Conservation (phyloP, 1,140 invertebrate species). For the Drosophila serrata region DNA sequence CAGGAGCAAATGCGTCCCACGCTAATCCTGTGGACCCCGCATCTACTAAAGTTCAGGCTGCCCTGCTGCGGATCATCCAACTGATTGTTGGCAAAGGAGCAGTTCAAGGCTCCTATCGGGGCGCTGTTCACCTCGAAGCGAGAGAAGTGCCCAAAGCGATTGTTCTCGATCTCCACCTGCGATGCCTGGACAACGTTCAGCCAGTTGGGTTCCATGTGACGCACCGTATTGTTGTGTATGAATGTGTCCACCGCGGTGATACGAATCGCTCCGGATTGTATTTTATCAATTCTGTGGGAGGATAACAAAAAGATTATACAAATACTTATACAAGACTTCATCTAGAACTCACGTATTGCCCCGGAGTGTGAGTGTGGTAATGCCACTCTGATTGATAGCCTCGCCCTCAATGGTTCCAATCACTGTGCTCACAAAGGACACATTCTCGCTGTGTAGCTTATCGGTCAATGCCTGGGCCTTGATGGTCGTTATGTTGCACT, state of each 20-base stretch:
- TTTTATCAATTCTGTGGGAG: conserved; percentile 61
- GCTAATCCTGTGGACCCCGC: conserved; percentile 48
- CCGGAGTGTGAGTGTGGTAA: conserved; percentile 53
- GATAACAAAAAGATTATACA: not conserved
- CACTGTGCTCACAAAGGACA: conserved; percentile 63
- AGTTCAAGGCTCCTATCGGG: conserved; percentile 32
- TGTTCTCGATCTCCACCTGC: conserved; percentile 59
- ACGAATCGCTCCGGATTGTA: conserved; percentile 66
- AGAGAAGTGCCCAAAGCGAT: conserved; percentile 67
- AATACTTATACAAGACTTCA: not conserved
- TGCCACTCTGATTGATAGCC: conserved; percentile 80
- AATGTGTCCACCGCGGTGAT: conserved; percentile 48
- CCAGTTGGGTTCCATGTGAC: conserved; percentile 61
- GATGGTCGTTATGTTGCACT: conserved; percentile 65
- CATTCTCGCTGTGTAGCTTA: conserved; percentile 65
- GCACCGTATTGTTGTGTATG: conserved; percentile 62
- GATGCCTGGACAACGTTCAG: conserved; percentile 54
- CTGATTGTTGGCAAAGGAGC: conserved; percentile 71
- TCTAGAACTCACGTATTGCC: conserved; percentile 67
- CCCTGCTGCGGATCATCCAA: conserved; percentile 49
- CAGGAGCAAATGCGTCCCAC: conserved; percentile 65
- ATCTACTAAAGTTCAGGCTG: conserved; percentile 72
- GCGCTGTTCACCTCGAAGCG: conserved; percentile 51
- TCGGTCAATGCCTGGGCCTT: conserved; percentile 67
- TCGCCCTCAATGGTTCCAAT: conserved; percentile 77